A percentile compares a stretch with the other conserved stretches of the same genome.
phyloP scores from a whole-genome alignment of 2,797 vertebrate genomes.

The Dicrostonyx torquatus region DNA sequence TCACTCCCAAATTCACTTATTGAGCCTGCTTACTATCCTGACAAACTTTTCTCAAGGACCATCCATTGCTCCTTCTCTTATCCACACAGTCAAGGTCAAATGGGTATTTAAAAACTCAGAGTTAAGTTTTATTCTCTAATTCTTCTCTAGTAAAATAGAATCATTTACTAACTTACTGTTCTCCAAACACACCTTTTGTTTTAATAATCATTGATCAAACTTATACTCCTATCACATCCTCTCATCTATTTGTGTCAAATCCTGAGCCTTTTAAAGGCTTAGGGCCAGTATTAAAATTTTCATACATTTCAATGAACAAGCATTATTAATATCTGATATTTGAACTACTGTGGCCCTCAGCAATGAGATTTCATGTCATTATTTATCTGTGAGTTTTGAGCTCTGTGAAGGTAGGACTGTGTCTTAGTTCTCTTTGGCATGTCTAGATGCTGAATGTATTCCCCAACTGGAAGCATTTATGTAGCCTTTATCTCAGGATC shows the following conservation, averaged over 20 bases:
- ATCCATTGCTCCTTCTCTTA: not conserved
- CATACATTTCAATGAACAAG: not conserved
- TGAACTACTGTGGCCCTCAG: not conserved
- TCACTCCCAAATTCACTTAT: conserved; percentile 18
- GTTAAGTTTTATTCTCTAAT: not conserved
- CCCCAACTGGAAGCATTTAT: not conserved
- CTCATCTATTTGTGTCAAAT: not conserved
- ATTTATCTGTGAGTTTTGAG: conserved; percentile 10
- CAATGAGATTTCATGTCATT: not conserved
- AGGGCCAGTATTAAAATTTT: not conserved
- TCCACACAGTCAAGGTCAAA: not conserved
- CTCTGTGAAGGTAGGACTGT: not conserved
- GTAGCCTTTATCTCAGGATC: not conserved
- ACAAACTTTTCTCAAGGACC: not conserved
- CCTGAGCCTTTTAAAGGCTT: not conserved
- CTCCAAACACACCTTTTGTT: not conserved
- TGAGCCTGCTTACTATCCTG: not conserved
- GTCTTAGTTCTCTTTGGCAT: not conserved
- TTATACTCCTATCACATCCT: not conserved
- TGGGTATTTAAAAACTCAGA: not conserved
- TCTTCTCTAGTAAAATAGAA: not conserved
- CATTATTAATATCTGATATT: not conserved
- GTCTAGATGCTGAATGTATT: not conserved
- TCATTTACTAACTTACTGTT: not conserved
- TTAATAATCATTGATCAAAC: not conserved